Evolutionary conservation across 2,797 vertebrate species (phyloP).

Genomic region (Gallinago solitaria): DNA sequence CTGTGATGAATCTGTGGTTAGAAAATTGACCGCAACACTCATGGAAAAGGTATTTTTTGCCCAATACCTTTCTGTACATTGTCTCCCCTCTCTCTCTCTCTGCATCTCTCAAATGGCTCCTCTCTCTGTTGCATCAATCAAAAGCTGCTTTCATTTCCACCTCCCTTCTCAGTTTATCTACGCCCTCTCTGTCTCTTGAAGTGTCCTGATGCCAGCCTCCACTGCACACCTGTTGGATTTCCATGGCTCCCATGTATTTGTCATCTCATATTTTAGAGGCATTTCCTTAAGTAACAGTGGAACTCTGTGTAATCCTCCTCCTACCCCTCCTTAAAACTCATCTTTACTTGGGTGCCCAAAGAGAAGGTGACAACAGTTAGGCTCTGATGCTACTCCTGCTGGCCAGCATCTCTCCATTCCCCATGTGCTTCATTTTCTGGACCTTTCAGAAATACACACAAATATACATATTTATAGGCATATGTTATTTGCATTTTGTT

Average conservation of each 20-base stretch:
- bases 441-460: neutral
- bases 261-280: neutral
- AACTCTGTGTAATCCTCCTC: neutral
- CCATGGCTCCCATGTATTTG: neutral
- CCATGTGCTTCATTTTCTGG: neutral
- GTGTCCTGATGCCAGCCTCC: neutral
- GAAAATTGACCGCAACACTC: neutral
- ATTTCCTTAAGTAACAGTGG: neutral
- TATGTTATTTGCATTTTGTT: neutral
- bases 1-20: neutral
- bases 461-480: neutral
- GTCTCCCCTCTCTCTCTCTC: neutral
- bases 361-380: neutral
- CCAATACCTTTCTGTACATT: neutral
- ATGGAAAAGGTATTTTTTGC: neutral
- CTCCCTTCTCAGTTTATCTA: neutral
- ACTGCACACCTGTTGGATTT: neutral
- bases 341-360: neutral
- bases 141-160: neutral
- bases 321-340: neutral
- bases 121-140: neutral
- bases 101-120: neutral
- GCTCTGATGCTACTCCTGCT: neutral
- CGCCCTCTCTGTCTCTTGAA: neutral
- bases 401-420: neutral